phyloP scores from a whole-genome alignment of 2,797 vertebrate species.

The Sternarchorhynchus goeldii region DNA sequence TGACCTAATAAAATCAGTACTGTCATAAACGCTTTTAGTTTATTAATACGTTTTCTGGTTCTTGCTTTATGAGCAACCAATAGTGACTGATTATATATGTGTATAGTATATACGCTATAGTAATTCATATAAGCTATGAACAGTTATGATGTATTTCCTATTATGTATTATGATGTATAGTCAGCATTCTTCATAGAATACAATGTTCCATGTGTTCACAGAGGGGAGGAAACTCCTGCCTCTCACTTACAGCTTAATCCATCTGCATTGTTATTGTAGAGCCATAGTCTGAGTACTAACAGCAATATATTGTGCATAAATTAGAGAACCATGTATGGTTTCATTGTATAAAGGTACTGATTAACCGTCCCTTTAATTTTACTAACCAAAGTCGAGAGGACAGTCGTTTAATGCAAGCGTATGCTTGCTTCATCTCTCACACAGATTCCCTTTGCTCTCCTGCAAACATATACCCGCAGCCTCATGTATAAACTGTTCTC shows the following conservation, averaged over 20 bases:
- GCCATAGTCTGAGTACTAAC: not conserved
- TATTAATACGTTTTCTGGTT: too few species aligned
- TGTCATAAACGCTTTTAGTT: too few species aligned
- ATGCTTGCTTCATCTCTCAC: too few species aligned
- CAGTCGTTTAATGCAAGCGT: too few species aligned
- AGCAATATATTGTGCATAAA: not conserved
- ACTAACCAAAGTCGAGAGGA: too few species aligned
- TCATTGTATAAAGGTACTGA: conserved; percentile 8
- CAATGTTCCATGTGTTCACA: not conserved
- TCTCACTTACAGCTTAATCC: not conserved
- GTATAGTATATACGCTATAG: not conserved
- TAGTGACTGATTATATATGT: not conserved
- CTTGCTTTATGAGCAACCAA: not conserved
- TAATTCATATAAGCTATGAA: too few species aligned
- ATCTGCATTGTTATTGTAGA: not conserved
- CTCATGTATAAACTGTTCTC: too few species aligned
- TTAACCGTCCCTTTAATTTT: not conserved
- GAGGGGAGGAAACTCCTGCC: too few species aligned
- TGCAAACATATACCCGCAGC: too few species aligned
- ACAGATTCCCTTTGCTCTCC: too few species aligned
- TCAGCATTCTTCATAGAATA: conserved; percentile 20
- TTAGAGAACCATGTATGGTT: not conserved
- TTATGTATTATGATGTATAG: not conserved
- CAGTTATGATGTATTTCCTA: not conserved
- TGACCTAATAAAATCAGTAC: too few species aligned